These are phyloP conservation scores for Neodiprion fabricii DNA, from an alignment of 1,140 invertebrate genomes.

Conservation along the genomic window DNA sequence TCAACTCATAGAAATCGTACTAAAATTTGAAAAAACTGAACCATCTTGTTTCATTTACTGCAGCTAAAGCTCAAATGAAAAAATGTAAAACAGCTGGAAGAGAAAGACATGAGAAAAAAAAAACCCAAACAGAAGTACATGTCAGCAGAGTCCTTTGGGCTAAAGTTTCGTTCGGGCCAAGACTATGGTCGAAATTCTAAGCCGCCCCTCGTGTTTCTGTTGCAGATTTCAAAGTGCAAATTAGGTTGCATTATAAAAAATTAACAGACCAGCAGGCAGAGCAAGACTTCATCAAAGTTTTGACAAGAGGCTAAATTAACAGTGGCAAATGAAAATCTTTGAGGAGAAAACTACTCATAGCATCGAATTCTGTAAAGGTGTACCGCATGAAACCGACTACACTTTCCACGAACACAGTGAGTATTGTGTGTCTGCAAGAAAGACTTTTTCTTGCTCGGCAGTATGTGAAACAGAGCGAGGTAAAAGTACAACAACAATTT, in stretches of 20 bases:
- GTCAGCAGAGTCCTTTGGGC: background rate
- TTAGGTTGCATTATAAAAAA: conserved; percentile 8
- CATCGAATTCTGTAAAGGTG: conserved; percentile 49
- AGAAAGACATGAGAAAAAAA: background rate
- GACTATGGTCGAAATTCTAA: conserved; percentile 11
- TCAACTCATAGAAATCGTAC: conserved; percentile 31
- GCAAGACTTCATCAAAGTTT: conserved; percentile 31
- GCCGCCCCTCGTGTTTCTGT: conserved; percentile 6
- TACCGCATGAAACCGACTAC: conserved; percentile 34
- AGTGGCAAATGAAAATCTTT: conserved; percentile 39
- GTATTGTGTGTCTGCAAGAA: conserved; percentile 35
- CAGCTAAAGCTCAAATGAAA: too few species aligned
- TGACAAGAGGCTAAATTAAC: conserved; percentile 36
- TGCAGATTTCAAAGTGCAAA: background rate
- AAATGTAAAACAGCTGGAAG: too few species aligned
- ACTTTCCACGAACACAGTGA: conserved; percentile 31
- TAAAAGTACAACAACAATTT: conserved; percentile 38
- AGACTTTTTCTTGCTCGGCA: conserved; percentile 28
- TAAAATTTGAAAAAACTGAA: background rate
- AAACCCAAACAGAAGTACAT: background rate
- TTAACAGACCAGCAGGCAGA: conserved; percentile 19
- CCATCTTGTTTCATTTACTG: too few species aligned
- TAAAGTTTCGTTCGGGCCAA: background rate
- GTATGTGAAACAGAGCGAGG: conserved; percentile 45
- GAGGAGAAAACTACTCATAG: conserved; percentile 42